These are phyloP conservation scores for Trinorchestia longiramus DNA, from an alignment of 1,140 invertebrate genomes.

Conservation along the genomic window DNA sequence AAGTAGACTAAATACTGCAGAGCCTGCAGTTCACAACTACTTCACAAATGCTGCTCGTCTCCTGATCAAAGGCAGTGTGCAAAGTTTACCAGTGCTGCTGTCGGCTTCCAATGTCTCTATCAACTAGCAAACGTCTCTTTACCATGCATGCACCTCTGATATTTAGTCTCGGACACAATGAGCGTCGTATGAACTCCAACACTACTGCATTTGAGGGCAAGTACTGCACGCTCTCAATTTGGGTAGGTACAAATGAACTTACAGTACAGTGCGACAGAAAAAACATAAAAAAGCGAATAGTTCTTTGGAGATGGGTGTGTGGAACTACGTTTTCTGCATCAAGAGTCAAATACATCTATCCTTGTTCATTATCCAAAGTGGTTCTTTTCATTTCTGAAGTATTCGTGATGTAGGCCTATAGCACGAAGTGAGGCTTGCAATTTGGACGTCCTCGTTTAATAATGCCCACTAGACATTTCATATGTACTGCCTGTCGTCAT, in stretches of 20 bases:
- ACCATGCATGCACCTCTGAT: not conserved
- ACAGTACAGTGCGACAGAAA: not conserved
- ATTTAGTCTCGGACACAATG: not conserved
- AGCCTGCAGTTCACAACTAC: not conserved
- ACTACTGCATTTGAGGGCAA: not conserved
- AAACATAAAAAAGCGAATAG: not conserved
- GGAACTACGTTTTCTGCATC: not conserved
- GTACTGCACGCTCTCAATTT: not conserved
- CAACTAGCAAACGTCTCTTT: not conserved
- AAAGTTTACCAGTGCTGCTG: not conserved
- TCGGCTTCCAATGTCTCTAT: constrained; percentile 39
- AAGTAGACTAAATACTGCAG: not conserved
- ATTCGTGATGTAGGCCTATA: not conserved
- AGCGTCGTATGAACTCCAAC: not conserved
- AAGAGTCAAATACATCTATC: not conserved
- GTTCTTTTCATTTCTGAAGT: not conserved
- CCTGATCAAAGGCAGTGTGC: constrained; percentile 34
- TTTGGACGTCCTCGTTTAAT: not conserved
- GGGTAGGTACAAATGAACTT: not conserved
- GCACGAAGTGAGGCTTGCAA: not conserved
- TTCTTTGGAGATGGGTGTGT: not conserved
- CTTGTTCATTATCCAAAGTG: not conserved
- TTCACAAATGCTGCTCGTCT: not conserved
- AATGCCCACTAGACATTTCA: not conserved
- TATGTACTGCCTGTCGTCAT: not conserved